Base-by-base conservation (phyloP, 2,888 invertebrate genomes). In the Acronicta aceris region DNA sequence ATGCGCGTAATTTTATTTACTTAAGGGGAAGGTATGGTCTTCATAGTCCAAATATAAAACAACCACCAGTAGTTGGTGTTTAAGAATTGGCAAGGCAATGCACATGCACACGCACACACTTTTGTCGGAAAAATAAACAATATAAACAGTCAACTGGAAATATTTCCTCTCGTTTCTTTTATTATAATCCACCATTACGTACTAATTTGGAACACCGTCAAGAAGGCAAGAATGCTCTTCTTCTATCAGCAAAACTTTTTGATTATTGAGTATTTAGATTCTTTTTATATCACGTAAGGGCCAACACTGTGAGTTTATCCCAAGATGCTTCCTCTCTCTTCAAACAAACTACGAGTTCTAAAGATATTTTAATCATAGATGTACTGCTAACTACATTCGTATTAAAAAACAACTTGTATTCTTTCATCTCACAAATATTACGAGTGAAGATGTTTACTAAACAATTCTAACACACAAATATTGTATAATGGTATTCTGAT, bases 11-110 rank as follows among this genome's bases (percentile, higher is more conserved):
- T 62, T 48, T 27, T 60, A 58, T 71, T 59, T 63, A 5, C 51
- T 78, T 78, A 80, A 81, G 75, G 69, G 13, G 67, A 67, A 71
- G 61, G 12, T 16, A 5, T n/a, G 17, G 13, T n/a, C 10, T 27
- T 9, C n/a, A 15, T 9, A 27, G 38, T 38, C 6, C 2, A n/a
- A n/a, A n/a, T 38, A 38, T 38, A 38, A 38, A 38, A n/a, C 0
- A n/a, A 38, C 38, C n/a, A 38, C 38, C n/a, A 38, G 38, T n/a
- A 38, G 5, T 38, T 38, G 38, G 1, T 38, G n/a, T 38, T 33
- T 33, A 33, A 38, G 2, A 38, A 38, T n/a, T 38, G 38, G 6
- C 38, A n/a, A 13, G 33, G 12, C 12, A 33, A 38, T 2, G n/a
- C n/a, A 38, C 38, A 38, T 7, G n/a, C n/a, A 38, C 38, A n/a